Evolutionary conservation across 2,797 vertebrate genomes (phyloP).

Genomic region (Triplophysa yarkandensis): DNA sequence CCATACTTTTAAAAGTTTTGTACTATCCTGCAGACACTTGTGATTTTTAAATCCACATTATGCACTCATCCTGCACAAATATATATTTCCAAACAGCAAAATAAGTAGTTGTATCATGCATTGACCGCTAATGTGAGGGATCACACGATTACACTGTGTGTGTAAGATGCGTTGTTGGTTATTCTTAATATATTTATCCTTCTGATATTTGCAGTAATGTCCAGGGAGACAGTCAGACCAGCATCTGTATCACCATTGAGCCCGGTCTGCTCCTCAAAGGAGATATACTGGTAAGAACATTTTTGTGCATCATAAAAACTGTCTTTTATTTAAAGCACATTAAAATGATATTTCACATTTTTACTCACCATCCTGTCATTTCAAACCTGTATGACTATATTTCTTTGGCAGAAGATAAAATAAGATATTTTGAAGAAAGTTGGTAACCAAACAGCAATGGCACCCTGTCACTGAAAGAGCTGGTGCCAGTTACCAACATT

Average conservation of each 20-base stretch:
- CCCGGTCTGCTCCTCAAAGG: constrained; percentile 86
- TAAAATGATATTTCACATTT: too few relatives aligned
- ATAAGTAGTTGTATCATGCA: background rate
- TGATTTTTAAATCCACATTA: background rate
- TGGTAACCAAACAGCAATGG: too few relatives aligned
- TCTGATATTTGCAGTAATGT: constrained; percentile 79
- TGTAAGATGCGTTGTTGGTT: background rate
- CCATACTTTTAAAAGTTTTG: too few relatives aligned
- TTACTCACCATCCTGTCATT: too few relatives aligned
- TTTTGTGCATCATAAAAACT: background rate
- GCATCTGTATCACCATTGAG: constrained; percentile 90
- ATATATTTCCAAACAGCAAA: background rate
- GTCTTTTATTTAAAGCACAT: too few relatives aligned
- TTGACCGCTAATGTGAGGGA: too few relatives aligned
- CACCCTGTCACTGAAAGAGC: too few relatives aligned
- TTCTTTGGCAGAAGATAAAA: too few relatives aligned
- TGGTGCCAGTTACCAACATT: too few relatives aligned
- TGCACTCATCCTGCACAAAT: background rate
- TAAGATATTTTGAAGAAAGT: too few relatives aligned
- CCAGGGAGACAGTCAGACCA: constrained; percentile 86
- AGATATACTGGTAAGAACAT: constrained; percentile 81
- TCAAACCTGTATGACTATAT: too few relatives aligned
- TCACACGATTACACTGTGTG: background rate
- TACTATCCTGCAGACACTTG: too few relatives aligned
- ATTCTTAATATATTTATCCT: background rate